Base-by-base conservation (phyloP, 1,140 invertebrate species). In the Drosophila chauvacae region DNA sequence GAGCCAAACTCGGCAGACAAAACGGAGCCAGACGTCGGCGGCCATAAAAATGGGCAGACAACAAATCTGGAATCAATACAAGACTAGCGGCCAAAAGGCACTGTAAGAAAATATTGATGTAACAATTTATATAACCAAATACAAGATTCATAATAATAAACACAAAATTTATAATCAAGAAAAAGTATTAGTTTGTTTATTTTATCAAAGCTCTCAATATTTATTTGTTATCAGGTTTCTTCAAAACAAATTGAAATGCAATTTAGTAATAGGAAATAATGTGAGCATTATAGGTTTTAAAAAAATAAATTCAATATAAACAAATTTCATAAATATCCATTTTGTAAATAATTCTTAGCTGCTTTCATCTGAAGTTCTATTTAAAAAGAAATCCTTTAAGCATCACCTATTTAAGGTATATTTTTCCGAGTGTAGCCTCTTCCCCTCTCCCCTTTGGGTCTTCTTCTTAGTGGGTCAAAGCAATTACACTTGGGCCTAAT, bases 21-120 rank as follows among this genome's bases (percentile, higher is more conserved):
- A 76, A 75, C 65, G 85, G 85, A 90, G 85, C 85, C 85, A 58
- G 41, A 66, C 42, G 55, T 55, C 62, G 26, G 41, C 85, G 73
- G 55, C 72, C 41, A 76, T 76, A 76, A 76, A 76, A 76, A 76
- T 66, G 72, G 73, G 28, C 70, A 72, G 68, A 72, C 68, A 72
- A 35, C 66, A 60, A 72, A 72, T 72, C 70, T 37, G 45, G 45
- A 72, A 72, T 72, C 61, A 66, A 76, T 76, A 66, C 53, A 39
- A 56, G 53, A 48, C 35, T n/a, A 16, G 20, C 14, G 39, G 62
- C 30, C 47, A 48, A 33, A 48, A 23, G 39, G 37, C 66, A 41
- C 62, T 16, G 50, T 2, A 23, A 35, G 35, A 26, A 61, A 26
- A n/a, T 23, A 23, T 23, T 23, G 23, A 35, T 9, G 1, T 35